These are phyloP conservation scores for Crax fasciolata DNA, from an alignment of 2,797 vertebrate species.

Conservation along the genomic window DNA sequence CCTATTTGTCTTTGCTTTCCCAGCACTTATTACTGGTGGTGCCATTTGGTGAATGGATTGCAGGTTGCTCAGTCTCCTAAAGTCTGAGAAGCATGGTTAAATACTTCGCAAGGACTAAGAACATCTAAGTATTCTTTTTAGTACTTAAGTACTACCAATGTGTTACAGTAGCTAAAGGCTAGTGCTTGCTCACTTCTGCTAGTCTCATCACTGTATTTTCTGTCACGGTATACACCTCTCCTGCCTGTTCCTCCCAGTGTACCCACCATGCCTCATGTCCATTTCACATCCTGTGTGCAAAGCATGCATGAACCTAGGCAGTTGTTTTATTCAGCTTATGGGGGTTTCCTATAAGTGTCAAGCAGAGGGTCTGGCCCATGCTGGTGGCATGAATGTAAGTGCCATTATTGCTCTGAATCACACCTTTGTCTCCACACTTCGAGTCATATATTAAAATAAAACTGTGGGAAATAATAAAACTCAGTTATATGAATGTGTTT, in stretches of 20 bases:
- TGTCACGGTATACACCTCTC: neutral
- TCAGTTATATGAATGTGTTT: slow-evolving; percentile 61
- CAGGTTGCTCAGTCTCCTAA: neutral
- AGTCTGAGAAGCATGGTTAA: neutral
- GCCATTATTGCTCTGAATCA: slow-evolving; percentile 71
- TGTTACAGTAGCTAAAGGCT: neutral
- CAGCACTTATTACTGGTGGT: neutral
- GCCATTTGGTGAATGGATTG: neutral
- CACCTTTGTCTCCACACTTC: slow-evolving; percentile 64
- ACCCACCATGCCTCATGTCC: neutral
- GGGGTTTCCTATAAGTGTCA: slow-evolving; percentile 46
- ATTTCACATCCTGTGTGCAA: neutral
- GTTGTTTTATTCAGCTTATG: slow-evolving; percentile 25
- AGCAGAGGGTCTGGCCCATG: slow-evolving; percentile 17
- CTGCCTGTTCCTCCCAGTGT: neutral
- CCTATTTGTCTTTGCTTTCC: neutral
- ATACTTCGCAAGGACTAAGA: neutral
- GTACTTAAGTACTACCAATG: neutral
- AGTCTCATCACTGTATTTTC: neutral
- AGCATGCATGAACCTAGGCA: neutral
- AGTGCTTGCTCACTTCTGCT: neutral
- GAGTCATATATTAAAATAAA: slow-evolving; percentile 74
- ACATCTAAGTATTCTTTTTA: neutral
- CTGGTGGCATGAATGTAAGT: slow-evolving; percentile 58
- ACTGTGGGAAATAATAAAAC: slow-evolving; percentile 76